Evolutionary conservation across 1,140 invertebrate genomes (phyloP), one percentile per base, ranked within the genome.

Genomic region (Drosophila melanica): DNA sequence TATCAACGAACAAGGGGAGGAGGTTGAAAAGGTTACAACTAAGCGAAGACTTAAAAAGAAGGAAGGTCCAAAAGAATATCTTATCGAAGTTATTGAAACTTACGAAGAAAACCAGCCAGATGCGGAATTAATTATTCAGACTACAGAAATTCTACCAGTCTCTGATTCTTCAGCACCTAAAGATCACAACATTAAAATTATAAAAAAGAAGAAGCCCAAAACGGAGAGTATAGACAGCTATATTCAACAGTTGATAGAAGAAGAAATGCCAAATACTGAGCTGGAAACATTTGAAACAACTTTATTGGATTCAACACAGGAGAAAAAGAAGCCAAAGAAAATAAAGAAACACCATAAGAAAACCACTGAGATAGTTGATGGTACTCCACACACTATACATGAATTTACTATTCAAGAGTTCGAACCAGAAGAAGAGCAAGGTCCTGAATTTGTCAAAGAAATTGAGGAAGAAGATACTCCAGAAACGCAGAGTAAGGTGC

Each of bases 61-160:
- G 44, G 50, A 53, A 2, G 87, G 87, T 33, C 64, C 59, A 1
- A 87, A 75, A 3, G 87, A 90, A 72, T 90, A 90, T 41, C n/a
- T 90, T 2, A 90, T 90, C 20, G 87, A 90, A 67, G 84, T 90
- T 4, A 23, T 66, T 14, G 87, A 90, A 58, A 90, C 92, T 54
- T 79, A 63, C 50, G 90, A 91, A 50, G 79, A 93, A 75, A 91
- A 90, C 42, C 87, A 92, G 9, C 82, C 84, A 0, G 81, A 90
- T 53, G 60, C 73, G 11, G 81, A 92, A 68, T 11, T 91, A 9
- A 47, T 80, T 12, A 66, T 90, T 30, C 35, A 74, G 23, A 90
- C 85, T 3, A 85, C 91, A 75, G 92, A 92, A 57, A 70, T 91
- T 41, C 84, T 82, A 16, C 81, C 93, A 60, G 62, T 73, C 42